Evolutionary conservation across 2,797 vertebrate genomes (phyloP), one percentile per base, ranked within the genome.

Genomic region (Peromyscus attwateri): DNA sequence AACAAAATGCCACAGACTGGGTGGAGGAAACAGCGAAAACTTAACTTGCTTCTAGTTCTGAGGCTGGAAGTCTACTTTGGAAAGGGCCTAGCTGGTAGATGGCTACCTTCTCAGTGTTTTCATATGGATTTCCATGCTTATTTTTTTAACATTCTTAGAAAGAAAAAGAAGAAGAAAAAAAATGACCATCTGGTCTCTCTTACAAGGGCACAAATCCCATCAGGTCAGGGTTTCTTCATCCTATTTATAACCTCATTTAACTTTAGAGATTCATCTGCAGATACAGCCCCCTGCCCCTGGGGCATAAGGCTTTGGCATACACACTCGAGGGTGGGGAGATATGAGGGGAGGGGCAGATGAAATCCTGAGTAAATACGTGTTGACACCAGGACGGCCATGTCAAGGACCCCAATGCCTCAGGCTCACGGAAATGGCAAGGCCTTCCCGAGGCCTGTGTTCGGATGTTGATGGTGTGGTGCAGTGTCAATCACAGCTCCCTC

Each of bases 191-290:
- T 89, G 46, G 16, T 31, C 1, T 80, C 70, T 34, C 21, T 64
- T 84, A 62, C 12, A 29, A 90, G 34, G 77, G 21, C 71, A 77
- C 66, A 70, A 60, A 60, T 89, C 73, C 55, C 80, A 1, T 80
- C 6, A 12, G 43, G 49, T 87, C 90, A 64, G 57, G 87, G 25
- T 29, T 70, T 64, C 37, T 70, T 73, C 70, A 94, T 49, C 37
- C n/a, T 71, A 71, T 40, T 76, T 91, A 55, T 68, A 68, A 81
- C 25, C 60, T 91, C 77, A 25, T 68, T 91, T 82, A 92, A 89
- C 55, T 70, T 88, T 90, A 70, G 79, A 92, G 70, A 68, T 21
- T 85, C 62, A 6, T 81, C 31, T 73, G 40, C 73, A 81, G 70
- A 87, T 46, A 79, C 0, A n/a, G 76, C 57, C 52, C 31, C 29